Conservation (phyloP, 2,797 vertebrate species). For the Gymnoscopelus braueri region DNA sequence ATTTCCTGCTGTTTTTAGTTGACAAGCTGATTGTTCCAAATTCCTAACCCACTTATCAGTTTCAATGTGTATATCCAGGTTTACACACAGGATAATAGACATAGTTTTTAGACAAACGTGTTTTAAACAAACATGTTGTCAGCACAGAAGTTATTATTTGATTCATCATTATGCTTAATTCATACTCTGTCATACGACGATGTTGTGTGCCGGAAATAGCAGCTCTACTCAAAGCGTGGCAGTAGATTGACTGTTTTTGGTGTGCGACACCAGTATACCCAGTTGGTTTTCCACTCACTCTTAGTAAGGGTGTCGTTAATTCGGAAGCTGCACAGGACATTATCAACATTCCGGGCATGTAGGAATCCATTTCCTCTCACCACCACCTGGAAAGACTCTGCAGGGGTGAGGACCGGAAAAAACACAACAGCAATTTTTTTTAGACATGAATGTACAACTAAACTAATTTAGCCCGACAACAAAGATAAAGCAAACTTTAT, state of each 20-base stretch:
- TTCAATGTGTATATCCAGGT: slow-evolving; percentile 6
- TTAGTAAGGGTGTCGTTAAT: slow-evolving; percentile 94
- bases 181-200: no score
- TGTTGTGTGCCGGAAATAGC: no score
- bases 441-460: background rate
- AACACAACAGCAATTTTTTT: slow-evolving; percentile 11
- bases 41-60: background rate
- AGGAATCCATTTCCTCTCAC: slow-evolving; percentile 96
- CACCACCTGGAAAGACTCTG: slow-evolving; percentile 96
- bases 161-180: no score
- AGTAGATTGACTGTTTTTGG: no score
- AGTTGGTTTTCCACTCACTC: slow-evolving; percentile 83
- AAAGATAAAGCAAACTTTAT: no score
- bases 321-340: slow-evolving; percentile 96
- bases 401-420: slow-evolving; percentile 13
- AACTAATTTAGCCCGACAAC: background rate
- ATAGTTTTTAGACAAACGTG: no score
- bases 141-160: no score
- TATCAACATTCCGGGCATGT: slow-evolving; percentile 90
- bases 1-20: slow-evolving; percentile 24
- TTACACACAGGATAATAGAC: no score
- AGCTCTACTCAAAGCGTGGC: no score
- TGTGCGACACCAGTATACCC: background rate
- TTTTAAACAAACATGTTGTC: no score
- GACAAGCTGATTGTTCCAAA: background rate